phyloP scores from a whole-genome alignment of 2,888 invertebrate genomes.

The Cylloceria caligata region DNA sequence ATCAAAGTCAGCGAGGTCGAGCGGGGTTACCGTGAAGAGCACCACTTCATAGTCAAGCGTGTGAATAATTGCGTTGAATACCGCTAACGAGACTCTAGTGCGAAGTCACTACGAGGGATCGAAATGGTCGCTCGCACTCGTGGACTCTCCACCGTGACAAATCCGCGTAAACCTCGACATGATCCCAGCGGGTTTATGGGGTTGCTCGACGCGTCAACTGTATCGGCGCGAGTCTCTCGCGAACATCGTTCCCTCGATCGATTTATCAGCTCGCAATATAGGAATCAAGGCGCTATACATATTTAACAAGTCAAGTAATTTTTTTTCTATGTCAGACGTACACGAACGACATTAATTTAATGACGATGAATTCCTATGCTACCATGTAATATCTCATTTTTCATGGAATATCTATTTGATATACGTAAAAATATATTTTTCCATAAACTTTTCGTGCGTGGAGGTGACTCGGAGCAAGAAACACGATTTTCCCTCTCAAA shows the following conservation, averaged over 20 bases:
- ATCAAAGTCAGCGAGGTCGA: constrained; percentile 19
- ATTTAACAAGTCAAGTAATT: background rate
- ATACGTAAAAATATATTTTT: too few relatives aligned
- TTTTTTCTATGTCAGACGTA: background rate
- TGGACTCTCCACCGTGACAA: constrained; percentile 50
- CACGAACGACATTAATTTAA: background rate
- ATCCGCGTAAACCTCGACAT: constrained; percentile 23
- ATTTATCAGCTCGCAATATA: constrained; percentile 50
- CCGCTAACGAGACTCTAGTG: constrained; percentile 82
- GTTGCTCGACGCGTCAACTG: background rate
- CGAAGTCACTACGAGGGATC: constrained; percentile 71
- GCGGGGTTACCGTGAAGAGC: constrained; percentile 34
- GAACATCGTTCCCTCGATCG: background rate
- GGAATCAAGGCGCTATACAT: constrained; percentile 26
- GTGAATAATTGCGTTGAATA: constrained; percentile 83
- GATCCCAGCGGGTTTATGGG: background rate
- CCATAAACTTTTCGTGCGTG: too few relatives aligned
- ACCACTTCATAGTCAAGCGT: constrained; percentile 76
- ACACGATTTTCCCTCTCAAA: too few relatives aligned
- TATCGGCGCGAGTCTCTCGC: background rate
- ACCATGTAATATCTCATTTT: too few relatives aligned
- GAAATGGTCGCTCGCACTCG: constrained; percentile 35
- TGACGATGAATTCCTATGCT: background rate
- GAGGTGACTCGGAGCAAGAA: too few relatives aligned
- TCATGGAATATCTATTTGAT: too few relatives aligned